A percentile compares a stretch with the other conserved stretches of the same genome.
These are phyloP conservation scores for Allacma fusca DNA, from an alignment of 2,888 invertebrate species.

Conservation along the genomic window DNA sequence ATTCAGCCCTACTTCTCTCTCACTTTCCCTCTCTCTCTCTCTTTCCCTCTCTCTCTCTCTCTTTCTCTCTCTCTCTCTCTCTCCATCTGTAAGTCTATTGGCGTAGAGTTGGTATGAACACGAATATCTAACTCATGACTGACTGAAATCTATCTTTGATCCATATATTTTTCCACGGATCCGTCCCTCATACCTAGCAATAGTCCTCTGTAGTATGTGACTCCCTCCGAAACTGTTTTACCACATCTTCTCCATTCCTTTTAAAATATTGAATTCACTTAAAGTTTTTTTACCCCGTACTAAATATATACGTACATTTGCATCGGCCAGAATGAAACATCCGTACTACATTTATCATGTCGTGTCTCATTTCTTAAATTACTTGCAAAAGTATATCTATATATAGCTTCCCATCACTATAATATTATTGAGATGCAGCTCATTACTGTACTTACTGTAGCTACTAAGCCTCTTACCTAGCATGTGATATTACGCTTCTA, in stretches of 20 bases:
- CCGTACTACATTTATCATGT: not conserved
- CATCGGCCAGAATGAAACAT: not conserved
- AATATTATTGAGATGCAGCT: not conserved
- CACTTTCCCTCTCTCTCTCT: constrained; percentile 34
- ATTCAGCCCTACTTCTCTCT: constrained; percentile 43
- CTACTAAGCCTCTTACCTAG: too few species aligned
- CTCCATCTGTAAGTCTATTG: constrained; percentile 26
- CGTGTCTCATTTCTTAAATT: not conserved
- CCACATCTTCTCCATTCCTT: too few species aligned
- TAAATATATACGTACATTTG: not conserved
- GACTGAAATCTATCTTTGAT: constrained; percentile 8
- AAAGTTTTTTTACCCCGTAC: not conserved
- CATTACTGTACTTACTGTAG: too few species aligned
- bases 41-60: not conserved
- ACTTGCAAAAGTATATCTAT: too few species aligned
- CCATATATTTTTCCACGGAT: not conserved
- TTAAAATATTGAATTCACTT: constrained; percentile 5
- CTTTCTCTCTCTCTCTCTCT: not conserved
- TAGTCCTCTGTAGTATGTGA: too few species aligned
- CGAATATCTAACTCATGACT: constrained; percentile 21
- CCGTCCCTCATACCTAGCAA: too few species aligned
- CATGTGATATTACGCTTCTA: too few species aligned
- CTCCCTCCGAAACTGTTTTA: too few species aligned
- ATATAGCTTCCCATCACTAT: not conserved
- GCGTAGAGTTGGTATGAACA: constrained; percentile 7